Evolutionary conservation across 2,113 vertebrate genomes (phyloP).

Genomic region (Chaetodon auriga): DNA sequence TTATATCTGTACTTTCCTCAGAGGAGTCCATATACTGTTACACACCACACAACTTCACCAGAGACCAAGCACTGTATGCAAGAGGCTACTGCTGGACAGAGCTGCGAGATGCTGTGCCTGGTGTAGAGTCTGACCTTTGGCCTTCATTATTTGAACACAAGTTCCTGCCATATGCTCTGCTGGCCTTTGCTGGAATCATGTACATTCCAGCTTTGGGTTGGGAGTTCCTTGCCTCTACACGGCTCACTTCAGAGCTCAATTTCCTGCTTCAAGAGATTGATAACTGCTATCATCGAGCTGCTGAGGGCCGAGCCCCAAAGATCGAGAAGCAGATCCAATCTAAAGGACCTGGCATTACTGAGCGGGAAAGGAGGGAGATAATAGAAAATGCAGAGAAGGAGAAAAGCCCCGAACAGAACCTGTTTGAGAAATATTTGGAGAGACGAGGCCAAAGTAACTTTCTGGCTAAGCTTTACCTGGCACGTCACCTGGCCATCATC

Average conservation of each 20-base stretch:
- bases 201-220: constrained; percentile 97
- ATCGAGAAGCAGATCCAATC: constrained; percentile 99
- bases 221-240: constrained; percentile 97
- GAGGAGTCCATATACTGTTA: constrained; percentile 99
- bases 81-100: constrained; percentile 99
- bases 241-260: constrained; percentile 99
- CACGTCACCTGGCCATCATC: constrained; percentile 94
- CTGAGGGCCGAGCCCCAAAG: constrained; percentile 97
- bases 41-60: constrained; percentile 99
- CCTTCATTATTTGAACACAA: constrained; percentile 98
- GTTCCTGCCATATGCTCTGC: constrained; percentile 96
- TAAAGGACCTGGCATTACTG: constrained; percentile 96
- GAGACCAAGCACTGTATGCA: constrained; percentile 98
- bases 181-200: constrained; percentile 98
- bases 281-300: constrained; percentile 98
- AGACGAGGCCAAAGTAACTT: constrained; percentile 97
- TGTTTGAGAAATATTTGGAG: constrained; percentile 99
- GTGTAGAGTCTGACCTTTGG: constrained; percentile 91
- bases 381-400: constrained; percentile 99
- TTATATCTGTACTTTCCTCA: constrained; percentile 73
- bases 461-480: constrained; percentile 96
- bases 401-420: constrained; percentile 98
- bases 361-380: constrained; percentile 95
- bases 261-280: constrained; percentile 99
- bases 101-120: constrained; percentile 94